Evolutionary conservation across 2,113 vertebrate species (phyloP), one percentile per base, ranked within the genome.

Genomic region (Eubucco bourcierii): DNA sequence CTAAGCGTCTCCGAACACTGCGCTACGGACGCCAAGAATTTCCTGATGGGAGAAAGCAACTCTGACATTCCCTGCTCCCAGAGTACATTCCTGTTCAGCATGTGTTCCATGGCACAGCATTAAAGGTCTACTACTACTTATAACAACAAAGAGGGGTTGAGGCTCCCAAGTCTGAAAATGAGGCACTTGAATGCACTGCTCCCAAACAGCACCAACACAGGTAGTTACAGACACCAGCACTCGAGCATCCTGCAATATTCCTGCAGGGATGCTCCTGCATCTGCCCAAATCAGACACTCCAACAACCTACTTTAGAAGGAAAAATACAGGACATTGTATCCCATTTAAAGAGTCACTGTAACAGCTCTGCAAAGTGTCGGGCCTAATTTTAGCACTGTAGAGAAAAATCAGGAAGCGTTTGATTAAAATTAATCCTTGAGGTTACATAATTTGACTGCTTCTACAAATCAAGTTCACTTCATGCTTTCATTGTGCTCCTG

Each of bases 341-440:
- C 47, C 33, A 73, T 52, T 80, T 56, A 67, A 72, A 91, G 41
- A 87, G 46, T 47, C 16, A 41, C 34, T 73, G 65, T 58, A 80
- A 90, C 85, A 92, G 66, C 46, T 60, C 52, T 77, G 19, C 17
- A 13, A 78, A 73, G 20, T n/a, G 46, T 23, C 76, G 89, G 68
- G 73, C 34, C 52, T 71, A 80, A 83, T 91, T 87, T 84, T 75
- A 90, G 70, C 77, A 82, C 28, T 58, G 16, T 23, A 66, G 83
- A 84, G 76, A 88, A 84, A 94, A 91, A 93, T 37, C 28, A 76
- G 66, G 64, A 90, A 87, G 74, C 53, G 90, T 87, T 71, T 92
- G 55, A 91, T 93, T 84, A 83, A 88, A 93, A 94, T 77, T 84
- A 91, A 94, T 87, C 78, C 86, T 88, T 66, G 75, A 85, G 44